A percentile compares a stretch with the other conserved stretches of the same genome.
phyloP scores from a whole-genome alignment of 2,113 vertebrate genomes.

The Emydocephalus ijimae region DNA sequence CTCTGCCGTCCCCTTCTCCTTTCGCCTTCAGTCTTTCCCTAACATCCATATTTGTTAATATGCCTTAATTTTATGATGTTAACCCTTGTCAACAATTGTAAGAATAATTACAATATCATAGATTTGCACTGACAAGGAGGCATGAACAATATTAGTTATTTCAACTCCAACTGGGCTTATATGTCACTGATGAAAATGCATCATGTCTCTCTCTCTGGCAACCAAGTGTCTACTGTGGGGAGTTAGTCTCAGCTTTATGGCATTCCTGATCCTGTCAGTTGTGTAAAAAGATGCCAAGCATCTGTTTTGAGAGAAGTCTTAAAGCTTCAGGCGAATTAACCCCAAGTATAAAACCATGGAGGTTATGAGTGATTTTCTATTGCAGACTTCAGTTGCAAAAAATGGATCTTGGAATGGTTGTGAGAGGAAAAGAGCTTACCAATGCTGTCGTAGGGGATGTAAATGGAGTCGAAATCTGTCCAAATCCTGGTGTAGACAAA shows the following conservation, averaged over 20 bases:
- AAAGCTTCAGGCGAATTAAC: not conserved
- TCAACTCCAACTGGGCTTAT: not conserved
- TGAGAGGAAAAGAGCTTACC: conserved; percentile 70
- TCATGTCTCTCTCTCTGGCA: not conserved
- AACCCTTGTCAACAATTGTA: not conserved
- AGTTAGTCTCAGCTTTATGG: not conserved
- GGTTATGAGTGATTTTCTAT: not conserved
- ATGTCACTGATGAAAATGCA: not conserved
- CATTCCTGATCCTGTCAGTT: not conserved
- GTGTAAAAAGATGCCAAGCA: not conserved
- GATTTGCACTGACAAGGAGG: not conserved
- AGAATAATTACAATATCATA: not conserved
- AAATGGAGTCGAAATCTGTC: conserved; percentile 73
- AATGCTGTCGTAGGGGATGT: conserved; percentile 88
- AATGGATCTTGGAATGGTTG: not conserved
- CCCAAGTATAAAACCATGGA: not conserved
- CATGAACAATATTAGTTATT: not conserved
- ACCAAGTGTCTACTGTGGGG: not conserved
- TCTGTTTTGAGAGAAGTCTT: not conserved
- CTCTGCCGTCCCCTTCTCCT: not conserved
- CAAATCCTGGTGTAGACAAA: conserved; percentile 85
- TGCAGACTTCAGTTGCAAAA: not conserved
- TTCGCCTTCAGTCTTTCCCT: not conserved
- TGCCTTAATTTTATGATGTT: not conserved
- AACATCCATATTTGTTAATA: not conserved